Base-by-base conservation (phyloP, 2,113 vertebrate species). In the Choloepus hoffmanni region DNA sequence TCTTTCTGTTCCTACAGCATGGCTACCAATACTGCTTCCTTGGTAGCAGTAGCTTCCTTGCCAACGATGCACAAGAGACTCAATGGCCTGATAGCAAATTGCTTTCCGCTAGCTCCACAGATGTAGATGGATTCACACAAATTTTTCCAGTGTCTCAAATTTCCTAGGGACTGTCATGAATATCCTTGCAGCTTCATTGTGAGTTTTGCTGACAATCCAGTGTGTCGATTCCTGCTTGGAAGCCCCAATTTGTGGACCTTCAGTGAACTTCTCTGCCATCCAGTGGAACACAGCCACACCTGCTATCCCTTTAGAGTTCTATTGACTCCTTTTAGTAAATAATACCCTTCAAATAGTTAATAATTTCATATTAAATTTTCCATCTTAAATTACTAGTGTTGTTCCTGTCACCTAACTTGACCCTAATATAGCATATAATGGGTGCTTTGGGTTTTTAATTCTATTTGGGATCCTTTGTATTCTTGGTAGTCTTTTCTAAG, bases 281-380 rank as follows among this genome's bases (percentile, higher is more conserved):
- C n/a, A 67, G 3, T 9, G 7, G 10, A 1, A 6, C 62, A 79
- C 2, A 28, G 19, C 6, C 4, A 1, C 11, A 30, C 11, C n/a
- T 53, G 43, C n/a, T 2, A 28, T 79, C 23, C 36, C 58, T 26
- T 40, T 40, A 21, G 33, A 36, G n/a, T 40, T 78, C 19, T 21
- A 10, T 78, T 36, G 30, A 19, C n/a, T 12, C 16, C 36, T 67
- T 67, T 78, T 53, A 40, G 33, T 19, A 60, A 4, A 2, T 40
- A 70, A 55, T 85, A 45, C 5, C 33, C 62, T 67, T 74, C 18
- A 53, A 48, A 65, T 33, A 76, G 11, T 77, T 58, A 58, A 58
- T 65, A 65, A 18, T 50, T 3, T 65, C 36, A 48, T 50, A 14
- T 16, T 36, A 78, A 40, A 40, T 40, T 13, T 40, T 18, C 6